Evolutionary conservation across 2,113 vertebrate species (phyloP).

Genomic region (Pampusana beccarii): DNA sequence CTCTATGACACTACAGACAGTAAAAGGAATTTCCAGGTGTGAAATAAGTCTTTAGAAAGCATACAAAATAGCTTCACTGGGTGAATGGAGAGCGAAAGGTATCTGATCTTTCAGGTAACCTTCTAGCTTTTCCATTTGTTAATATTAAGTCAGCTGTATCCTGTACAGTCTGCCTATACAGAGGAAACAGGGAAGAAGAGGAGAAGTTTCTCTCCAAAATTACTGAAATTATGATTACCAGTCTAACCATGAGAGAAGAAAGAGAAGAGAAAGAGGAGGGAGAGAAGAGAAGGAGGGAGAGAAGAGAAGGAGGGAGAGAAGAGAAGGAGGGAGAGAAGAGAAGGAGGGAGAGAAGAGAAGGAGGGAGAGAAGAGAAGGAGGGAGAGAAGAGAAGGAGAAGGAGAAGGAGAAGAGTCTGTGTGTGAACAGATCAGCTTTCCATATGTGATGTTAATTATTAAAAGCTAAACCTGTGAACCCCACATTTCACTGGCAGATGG

Average conservation of each 20-base stretch:
- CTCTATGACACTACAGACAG: not conserved
- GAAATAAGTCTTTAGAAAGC: not conserved
- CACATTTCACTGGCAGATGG: not conserved
- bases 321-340: no score
- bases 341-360: no score
- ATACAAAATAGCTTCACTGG: no score
- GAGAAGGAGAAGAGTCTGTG: not conserved
- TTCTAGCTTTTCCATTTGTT: not conserved
- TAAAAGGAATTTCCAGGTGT: not conserved
- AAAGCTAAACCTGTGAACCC: not conserved
- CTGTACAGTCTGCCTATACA: not conserved
- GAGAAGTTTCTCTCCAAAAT: not conserved
- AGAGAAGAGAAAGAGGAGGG: no score
- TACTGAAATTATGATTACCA: not conserved
- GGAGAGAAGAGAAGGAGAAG: no score
- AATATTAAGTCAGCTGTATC: not conserved
- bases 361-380: no score
- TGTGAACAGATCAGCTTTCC: not conserved
- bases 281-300: no score
- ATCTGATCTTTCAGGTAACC: not conserved
- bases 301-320: no score
- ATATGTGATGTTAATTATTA: not conserved
- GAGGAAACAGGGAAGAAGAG: rapidly evolving
- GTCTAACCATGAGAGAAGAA: no score
- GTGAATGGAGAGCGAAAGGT: no score